These are phyloP conservation scores for Myopa tessellatipennis DNA, from an alignment of 2,888 invertebrate species.

Conservation along the genomic window DNA sequence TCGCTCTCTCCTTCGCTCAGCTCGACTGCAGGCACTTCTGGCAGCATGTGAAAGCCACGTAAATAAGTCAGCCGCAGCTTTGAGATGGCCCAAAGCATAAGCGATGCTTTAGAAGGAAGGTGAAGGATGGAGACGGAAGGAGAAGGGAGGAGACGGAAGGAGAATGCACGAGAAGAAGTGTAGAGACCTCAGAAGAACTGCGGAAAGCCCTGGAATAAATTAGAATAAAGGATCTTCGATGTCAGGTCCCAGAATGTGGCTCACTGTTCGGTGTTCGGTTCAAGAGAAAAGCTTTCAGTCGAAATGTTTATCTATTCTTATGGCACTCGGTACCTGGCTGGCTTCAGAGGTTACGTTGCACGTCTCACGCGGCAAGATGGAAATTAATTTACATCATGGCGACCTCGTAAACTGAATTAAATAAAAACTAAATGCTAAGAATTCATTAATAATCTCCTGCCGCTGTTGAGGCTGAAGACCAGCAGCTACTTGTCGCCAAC, in stretches of 20 bases:
- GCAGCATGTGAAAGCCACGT: constrained; percentile 26
- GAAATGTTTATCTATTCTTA: background rate
- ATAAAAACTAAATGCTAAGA: too few relatives aligned
- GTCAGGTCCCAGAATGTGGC: background rate
- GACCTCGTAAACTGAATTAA: too few relatives aligned
- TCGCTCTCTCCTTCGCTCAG: background rate
- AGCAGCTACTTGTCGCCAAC: background rate
- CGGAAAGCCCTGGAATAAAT: constrained; percentile 15
- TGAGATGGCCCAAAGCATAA: constrained; percentile 13
- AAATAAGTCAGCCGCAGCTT: constrained; percentile 28
- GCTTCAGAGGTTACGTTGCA: too few relatives aligned
- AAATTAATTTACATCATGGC: too few relatives aligned
- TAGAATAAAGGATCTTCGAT: constrained; percentile 4
- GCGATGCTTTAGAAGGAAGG: too few relatives aligned
- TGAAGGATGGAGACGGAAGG: too few relatives aligned
- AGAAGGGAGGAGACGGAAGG: too few relatives aligned
- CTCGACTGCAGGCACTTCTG: background rate
- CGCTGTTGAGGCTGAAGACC: too few relatives aligned
- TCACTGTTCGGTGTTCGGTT: background rate
- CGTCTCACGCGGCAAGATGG: too few relatives aligned
- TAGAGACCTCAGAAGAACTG: background rate
- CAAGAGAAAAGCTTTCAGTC: background rate
- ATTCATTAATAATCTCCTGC: too few relatives aligned
- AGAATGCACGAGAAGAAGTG: too few relatives aligned
- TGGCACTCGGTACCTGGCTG: too few relatives aligned